Evolutionary conservation across 1,140 invertebrate genomes (phyloP).

Genomic region (Brachionus asplanchnoidis): DNA sequence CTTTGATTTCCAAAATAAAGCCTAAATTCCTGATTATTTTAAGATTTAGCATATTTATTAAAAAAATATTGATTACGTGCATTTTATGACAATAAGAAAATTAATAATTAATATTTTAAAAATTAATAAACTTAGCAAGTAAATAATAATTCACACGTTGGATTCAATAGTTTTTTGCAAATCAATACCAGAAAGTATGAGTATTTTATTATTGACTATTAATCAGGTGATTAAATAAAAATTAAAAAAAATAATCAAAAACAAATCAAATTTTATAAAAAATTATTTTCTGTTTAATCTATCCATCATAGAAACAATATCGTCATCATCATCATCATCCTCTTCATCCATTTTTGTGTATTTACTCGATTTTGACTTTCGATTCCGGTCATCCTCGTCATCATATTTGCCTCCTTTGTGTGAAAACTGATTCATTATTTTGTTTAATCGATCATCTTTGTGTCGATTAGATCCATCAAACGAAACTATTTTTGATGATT

Average conservation of each 20-base stretch:
- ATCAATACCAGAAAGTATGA: too few relatives aligned
- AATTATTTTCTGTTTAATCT: constrained; percentile 1
- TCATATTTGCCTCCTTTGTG: background rate
- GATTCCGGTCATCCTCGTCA: background rate
- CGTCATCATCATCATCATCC: constrained; percentile 40
- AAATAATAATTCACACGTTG: too few relatives aligned
- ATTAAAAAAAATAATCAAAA: background rate
- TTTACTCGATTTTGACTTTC: background rate
- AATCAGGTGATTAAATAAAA: background rate
- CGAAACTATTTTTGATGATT: background rate
- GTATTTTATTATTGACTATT: background rate
- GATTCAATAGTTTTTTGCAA: too few relatives aligned
- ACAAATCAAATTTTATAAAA: background rate
- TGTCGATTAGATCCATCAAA: constrained; percentile 32
- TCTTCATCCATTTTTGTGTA: background rate
- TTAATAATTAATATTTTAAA: too few relatives aligned
- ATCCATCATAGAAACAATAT: constrained; percentile 40
- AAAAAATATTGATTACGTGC: too few relatives aligned
- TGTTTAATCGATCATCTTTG: constrained; percentile 17
- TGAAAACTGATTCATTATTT: constrained; percentile 30
- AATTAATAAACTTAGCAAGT: too few relatives aligned
- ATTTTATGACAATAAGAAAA: too few relatives aligned
- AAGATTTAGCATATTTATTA: too few relatives aligned
- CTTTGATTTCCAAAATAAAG: too few relatives aligned
- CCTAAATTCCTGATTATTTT: too few relatives aligned